Base-by-base conservation (phyloP, 2,113 vertebrate species). In the Vulpes ferrilata region DNA sequence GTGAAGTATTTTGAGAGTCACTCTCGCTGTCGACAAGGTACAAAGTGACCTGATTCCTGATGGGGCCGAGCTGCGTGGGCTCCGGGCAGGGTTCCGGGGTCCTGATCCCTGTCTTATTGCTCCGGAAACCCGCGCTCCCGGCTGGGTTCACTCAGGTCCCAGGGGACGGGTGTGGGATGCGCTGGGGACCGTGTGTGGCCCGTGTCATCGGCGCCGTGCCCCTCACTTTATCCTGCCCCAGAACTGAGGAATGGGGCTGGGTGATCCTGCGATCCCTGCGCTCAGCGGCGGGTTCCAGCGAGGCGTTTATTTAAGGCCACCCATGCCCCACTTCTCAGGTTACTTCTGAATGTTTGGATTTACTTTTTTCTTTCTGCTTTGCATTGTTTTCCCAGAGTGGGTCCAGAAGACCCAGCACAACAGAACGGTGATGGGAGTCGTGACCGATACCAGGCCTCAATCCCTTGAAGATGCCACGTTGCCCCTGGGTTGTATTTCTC, bases 141-240 rank as follows among this genome's bases (percentile, higher is more conserved):
- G 0, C 4, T 7, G 9, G 23, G 13, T 48, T 53, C 1, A 0
- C 9, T 10, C n/a, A 2, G 48, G n/a, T 59, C 80, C 43, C 43
- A 10, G 22, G 73, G 92, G 7, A 3, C 9, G 1, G 0, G 11
- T n/a, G 12, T n/a, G 35, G 60, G 22, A 2, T 59, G 20, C 59
- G 73, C 22, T 2, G n/a, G 3, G 60, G 19, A 20, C 15, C 32
- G 0, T 10, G 23, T 17, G 22, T 1, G n/a, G 43, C n/a, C 5
- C 1, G n/a, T 0, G 6, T 13, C 30, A 0, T 32, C n/a, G 0
- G 0, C 32, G 38, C 59, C 1, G 9, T 7, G 22, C 19, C 32
- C 32, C 11, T 95, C 8, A 6, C 32, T 11, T 32, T 53, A 48
- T 55, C 71, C 88, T 82, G n/a, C 76, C 48, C 38, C 0, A 35